These are phyloP conservation scores for Sinelater perroti DNA, from an alignment of 2,888 invertebrate species.

Conservation along the genomic window DNA sequence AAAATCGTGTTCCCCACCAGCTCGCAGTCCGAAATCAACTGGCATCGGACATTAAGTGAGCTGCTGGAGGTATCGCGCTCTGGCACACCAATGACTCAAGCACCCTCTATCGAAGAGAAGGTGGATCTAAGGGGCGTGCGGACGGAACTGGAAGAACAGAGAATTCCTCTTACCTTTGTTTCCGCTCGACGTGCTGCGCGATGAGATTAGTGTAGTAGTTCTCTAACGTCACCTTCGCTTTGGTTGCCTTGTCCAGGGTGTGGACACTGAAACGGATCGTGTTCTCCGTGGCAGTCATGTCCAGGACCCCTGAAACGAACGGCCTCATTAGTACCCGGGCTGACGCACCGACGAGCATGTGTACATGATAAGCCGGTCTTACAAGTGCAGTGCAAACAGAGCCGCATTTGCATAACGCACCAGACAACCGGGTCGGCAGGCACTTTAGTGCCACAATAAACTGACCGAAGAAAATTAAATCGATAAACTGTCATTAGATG, in stretches of 20 bases:
- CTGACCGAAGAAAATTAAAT: no score
- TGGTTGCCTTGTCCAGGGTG: conserved; percentile 98
- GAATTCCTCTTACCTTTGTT: conserved; percentile 75
- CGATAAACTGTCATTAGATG: no score
- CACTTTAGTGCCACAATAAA: no score
- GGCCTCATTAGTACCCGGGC: conserved; percentile 26
- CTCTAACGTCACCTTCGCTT: conserved; percentile 98
- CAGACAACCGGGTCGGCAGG: no score
- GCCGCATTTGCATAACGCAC: conserved; percentile 13
- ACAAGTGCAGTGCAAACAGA: conserved; percentile 7
- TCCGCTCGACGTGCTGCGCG: conserved; percentile 96
- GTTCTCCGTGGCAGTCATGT: conserved; percentile 84
- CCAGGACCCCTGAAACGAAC: conserved; percentile 74
- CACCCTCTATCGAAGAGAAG: conserved; percentile 17
- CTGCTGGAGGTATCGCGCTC: conserved; percentile 16
- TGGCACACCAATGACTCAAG: conserved; percentile 20
- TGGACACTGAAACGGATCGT: conserved; percentile 94
- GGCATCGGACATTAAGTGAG: conserved; percentile 4
- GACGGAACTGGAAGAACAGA: conserved; percentile 7
- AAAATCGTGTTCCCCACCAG: conserved; percentile 5
- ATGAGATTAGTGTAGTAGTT: conserved; percentile 99
- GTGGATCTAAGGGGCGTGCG: conserved; percentile 26
- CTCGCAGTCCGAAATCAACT: conserved; percentile 8
- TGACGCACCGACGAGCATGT: no score
- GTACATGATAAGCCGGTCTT: conserved; percentile 10